Evolutionary conservation across 2,888 invertebrate species (phyloP).

Genomic region (Napeogenes sylphis): DNA sequence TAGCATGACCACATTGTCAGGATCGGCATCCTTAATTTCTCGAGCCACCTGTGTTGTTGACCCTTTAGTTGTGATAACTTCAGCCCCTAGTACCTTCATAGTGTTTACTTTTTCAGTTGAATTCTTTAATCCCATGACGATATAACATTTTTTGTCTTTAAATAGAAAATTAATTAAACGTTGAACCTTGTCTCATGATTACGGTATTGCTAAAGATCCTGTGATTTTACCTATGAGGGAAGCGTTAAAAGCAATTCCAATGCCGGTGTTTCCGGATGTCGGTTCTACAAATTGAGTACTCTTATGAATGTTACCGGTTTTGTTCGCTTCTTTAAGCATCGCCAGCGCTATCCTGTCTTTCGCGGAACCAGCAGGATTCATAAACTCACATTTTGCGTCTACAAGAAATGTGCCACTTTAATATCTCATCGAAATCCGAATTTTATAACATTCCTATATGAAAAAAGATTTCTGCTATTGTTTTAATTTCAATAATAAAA

Average conservation of each 20-base stretch:
- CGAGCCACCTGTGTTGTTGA: conserved; percentile 30
- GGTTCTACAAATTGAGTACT: conserved; percentile 93
- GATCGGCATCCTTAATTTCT: conserved; percentile 30
- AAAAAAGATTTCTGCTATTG: too few relatives aligned
- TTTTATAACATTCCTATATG: background rate
- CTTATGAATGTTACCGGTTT: conserved; percentile 85
- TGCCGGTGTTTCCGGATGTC: conserved; percentile 90
- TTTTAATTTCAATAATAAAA: too few relatives aligned
- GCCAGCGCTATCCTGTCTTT: conserved; percentile 93
- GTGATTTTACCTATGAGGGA: conserved; percentile 76
- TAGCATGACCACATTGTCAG: conserved; percentile 60
- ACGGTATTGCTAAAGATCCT: background rate
- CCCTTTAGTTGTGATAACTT: conserved; percentile 85
- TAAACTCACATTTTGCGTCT: conserved; percentile 97
- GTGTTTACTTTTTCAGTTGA: conserved; percentile 95
- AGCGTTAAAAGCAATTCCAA: conserved; percentile 93
- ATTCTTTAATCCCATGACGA: conserved; percentile 98
- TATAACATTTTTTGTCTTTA: conserved; percentile 89
- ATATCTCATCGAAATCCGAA: conserved; percentile 15
- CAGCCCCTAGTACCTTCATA: conserved; percentile 90
- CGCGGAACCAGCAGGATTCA: conserved; percentile 96
- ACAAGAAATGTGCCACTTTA: conserved; percentile 13
- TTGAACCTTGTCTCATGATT: background rate
- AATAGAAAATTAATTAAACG: background rate
- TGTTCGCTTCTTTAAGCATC: conserved; percentile 95